Evolutionary conservation across 2,113 vertebrate species (phyloP).

Genomic region (Australoheros scitulus): DNA sequence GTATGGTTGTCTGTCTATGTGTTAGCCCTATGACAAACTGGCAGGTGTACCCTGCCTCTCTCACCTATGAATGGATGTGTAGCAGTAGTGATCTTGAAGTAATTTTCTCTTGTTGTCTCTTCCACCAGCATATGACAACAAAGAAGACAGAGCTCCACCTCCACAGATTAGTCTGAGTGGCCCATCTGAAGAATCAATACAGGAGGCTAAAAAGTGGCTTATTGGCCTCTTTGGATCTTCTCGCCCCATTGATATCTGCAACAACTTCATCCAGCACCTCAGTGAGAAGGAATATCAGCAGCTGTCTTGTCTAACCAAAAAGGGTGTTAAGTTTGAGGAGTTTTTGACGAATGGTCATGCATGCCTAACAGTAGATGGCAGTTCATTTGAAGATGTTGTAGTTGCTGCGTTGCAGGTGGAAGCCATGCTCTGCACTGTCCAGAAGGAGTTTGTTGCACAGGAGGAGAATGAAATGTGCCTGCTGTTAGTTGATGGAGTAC

Average conservation of each 20-base stretch:
- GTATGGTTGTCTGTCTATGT: too few species aligned
- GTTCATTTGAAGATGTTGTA: background rate
- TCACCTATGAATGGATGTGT: too few species aligned
- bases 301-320: slow-evolving; percentile 48
- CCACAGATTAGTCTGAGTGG: slow-evolving; percentile 71
- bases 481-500: fast-evolving
- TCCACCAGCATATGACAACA: background rate
- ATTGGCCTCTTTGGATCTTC: fast-evolving
- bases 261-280: slow-evolving; percentile 82
- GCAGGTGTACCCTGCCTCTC: too few species aligned
- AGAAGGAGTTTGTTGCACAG: slow-evolving; percentile 63
- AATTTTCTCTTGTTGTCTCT: background rate
- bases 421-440: slow-evolving; percentile 77
- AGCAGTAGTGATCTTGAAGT: too few species aligned
- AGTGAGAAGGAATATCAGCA: slow-evolving; percentile 71
- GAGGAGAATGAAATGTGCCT: slow-evolving; percentile 45
- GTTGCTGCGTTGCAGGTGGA: slow-evolving; percentile 75
- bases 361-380: slow-evolving; percentile 73
- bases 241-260: slow-evolving; percentile 46
- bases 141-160: background rate
- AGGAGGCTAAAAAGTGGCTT: slow-evolving; percentile 80
- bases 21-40: too few species aligned
- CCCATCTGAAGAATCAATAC: background rate
- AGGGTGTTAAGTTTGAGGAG: slow-evolving; percentile 67
- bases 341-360: slow-evolving; percentile 56